These are phyloP conservation scores for Benthosema pterotum DNA, from an alignment of 2,797 vertebrate species.

Conservation along the genomic window DNA sequence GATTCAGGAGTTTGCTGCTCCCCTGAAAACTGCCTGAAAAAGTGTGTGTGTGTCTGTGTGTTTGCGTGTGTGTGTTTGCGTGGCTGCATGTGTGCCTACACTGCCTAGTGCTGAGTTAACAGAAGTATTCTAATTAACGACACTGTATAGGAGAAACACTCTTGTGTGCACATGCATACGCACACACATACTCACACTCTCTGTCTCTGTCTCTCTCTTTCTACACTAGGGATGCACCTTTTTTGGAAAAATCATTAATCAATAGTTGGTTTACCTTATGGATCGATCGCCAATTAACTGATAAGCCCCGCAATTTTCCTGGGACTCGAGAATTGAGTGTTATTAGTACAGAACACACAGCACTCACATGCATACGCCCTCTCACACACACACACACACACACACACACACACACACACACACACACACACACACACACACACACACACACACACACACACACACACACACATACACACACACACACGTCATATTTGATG, in stretches of 20 bases:
- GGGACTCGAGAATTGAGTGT: background rate
- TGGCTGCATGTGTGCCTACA: background rate
- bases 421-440: conserved; percentile 1
- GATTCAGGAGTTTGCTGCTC: too few species aligned
- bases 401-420: background rate
- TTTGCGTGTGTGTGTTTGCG: too few species aligned
- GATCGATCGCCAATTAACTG: background rate
- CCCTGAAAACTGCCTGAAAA: too few species aligned
- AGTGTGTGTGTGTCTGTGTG: too few species aligned
- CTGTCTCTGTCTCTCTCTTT: background rate
- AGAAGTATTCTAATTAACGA: background rate
- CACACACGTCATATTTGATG: background rate
- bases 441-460: background rate
- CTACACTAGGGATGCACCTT: too few species aligned
- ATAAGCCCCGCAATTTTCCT: background rate
- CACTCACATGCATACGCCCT: too few species aligned
- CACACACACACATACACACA: background rate
- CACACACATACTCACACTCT: background rate
- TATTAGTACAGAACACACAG: background rate
- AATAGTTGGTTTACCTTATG: too few species aligned
- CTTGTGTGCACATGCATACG: background rate
- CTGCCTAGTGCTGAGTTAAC: background rate
- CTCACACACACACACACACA: background rate
- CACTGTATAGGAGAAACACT: background rate
- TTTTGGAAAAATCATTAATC: too few species aligned